Evolutionary conservation across 2,888 invertebrate genomes (phyloP).

Genomic region (Anthophora plumipes): DNA sequence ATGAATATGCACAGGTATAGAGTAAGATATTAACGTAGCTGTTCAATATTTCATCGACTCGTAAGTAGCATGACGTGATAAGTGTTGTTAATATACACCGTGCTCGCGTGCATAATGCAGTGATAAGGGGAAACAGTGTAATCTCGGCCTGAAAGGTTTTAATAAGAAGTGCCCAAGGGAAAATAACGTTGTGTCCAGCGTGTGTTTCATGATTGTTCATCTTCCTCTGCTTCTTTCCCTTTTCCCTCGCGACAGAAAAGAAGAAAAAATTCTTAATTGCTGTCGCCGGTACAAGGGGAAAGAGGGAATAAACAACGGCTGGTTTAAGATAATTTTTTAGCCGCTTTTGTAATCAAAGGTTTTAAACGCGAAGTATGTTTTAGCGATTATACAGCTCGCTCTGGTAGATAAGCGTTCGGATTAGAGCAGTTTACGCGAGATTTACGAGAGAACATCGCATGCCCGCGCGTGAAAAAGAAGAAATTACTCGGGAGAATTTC

Average conservation of each 20-base stretch:
- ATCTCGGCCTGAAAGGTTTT: conserved; percentile 13
- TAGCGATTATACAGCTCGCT: conserved; percentile 16
- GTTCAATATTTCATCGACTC: conserved; percentile 45
- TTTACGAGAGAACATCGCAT: not conserved
- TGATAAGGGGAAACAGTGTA: conserved; percentile 31
- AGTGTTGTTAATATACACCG: conserved; percentile 54
- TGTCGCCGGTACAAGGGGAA: not conserved
- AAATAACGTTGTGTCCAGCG: not conserved
- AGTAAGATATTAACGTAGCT: conserved; percentile 40
- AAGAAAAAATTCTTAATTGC: conserved; percentile 18
- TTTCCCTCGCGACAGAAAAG: not conserved
- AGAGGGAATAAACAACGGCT: not conserved
- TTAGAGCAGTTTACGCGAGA: conserved; percentile 6
- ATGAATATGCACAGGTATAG: not conserved
- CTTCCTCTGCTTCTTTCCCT: too few relatives aligned
- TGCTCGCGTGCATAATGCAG: conserved; percentile 33
- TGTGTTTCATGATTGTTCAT: not conserved
- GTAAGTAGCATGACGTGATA: conserved; percentile 43
- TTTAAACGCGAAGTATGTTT: conserved; percentile 15
- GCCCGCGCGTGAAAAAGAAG: not conserved
- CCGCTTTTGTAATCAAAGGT: conserved; percentile 4
- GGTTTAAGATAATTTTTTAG: conserved; percentile 14
- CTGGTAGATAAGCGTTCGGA: not conserved
- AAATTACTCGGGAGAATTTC: not conserved
- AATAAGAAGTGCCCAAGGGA: not conserved